phyloP scores from a whole-genome alignment of 2,888 invertebrate genomes.

The Scaptomyza parva region DNA sequence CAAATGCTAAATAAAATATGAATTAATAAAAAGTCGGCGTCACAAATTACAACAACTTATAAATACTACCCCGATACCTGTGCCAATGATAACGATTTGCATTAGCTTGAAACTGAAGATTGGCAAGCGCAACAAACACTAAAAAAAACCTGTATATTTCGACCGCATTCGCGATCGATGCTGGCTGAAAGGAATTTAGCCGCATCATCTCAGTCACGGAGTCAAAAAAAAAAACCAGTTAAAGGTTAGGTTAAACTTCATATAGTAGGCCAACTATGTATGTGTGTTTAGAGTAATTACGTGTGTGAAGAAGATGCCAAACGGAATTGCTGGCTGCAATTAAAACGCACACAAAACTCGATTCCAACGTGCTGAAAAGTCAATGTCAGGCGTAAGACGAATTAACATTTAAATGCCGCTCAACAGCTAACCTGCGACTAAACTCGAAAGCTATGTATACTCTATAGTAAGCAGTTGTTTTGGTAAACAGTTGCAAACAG shows the following conservation, averaged over 20 bases:
- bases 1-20: slow-evolving; percentile 31
- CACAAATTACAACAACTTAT: slow-evolving; percentile 38
- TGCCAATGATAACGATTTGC: slow-evolving; percentile 56
- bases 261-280: slow-evolving; percentile 53
- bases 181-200: slow-evolving; percentile 42
- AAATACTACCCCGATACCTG: slow-evolving; percentile 7
- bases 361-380: slow-evolving; percentile 57
- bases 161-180: slow-evolving; percentile 52
- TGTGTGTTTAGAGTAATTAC: slow-evolving; percentile 45
- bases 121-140: slow-evolving; percentile 21
- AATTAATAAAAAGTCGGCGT: slow-evolving; percentile 20
- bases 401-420: slow-evolving; percentile 72
- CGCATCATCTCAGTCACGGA: slow-evolving; percentile 32
- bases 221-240: slow-evolving; percentile 44
- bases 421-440: slow-evolving; percentile 50
- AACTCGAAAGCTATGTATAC: not conserved
- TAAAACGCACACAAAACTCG: slow-evolving; percentile 56
- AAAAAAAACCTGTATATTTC: slow-evolving; percentile 30
- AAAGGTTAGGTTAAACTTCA: slow-evolving; percentile 52
- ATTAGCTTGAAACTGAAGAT: slow-evolving; percentile 37
- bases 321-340: slow-evolving; percentile 61
- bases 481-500: slow-evolving; percentile 31
- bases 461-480: slow-evolving; percentile 3
- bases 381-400: slow-evolving; percentile 54
- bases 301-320: slow-evolving; percentile 29